These are phyloP conservation scores for Ferrisia virgata DNA, from an alignment of 2,888 invertebrate genomes.

Conservation along the genomic window DNA sequence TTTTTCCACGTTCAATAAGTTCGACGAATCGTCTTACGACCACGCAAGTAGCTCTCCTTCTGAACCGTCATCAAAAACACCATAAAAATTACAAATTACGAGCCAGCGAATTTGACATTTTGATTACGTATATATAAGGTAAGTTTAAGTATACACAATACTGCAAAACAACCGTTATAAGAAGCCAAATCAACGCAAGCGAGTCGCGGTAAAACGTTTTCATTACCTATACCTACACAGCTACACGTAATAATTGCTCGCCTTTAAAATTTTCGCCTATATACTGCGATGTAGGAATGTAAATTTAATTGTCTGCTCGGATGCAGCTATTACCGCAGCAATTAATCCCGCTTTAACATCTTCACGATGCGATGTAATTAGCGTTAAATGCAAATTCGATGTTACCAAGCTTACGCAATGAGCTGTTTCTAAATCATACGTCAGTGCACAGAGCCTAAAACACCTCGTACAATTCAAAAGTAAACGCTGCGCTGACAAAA, in stretches of 20 bases:
- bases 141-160: too few relatives aligned
- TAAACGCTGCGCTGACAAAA: too few relatives aligned
- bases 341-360: background rate
- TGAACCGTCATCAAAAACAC: background rate
- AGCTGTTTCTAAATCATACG: background rate
- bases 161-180: background rate
- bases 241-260: background rate
- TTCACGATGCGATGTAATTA: slow-evolving; percentile 4
- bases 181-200: background rate
- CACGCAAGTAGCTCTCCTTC: background rate
- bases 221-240: too few relatives aligned
- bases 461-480: background rate
- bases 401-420: background rate
- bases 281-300: background rate
- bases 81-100: background rate
- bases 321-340: background rate
- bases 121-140: background rate
- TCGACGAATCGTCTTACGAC: background rate
- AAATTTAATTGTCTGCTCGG: slow-evolving; percentile 8
- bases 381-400: slow-evolving; percentile 21
- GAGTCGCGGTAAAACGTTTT: background rate
- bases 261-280: background rate
- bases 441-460: background rate
- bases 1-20: background rate
- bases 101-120: background rate